A percentile compares a stretch with the other conserved stretches of the same genome.
These are phyloP conservation scores for Agrochola litura DNA, from an alignment of 2,888 invertebrate genomes.

Conservation along the genomic window DNA sequence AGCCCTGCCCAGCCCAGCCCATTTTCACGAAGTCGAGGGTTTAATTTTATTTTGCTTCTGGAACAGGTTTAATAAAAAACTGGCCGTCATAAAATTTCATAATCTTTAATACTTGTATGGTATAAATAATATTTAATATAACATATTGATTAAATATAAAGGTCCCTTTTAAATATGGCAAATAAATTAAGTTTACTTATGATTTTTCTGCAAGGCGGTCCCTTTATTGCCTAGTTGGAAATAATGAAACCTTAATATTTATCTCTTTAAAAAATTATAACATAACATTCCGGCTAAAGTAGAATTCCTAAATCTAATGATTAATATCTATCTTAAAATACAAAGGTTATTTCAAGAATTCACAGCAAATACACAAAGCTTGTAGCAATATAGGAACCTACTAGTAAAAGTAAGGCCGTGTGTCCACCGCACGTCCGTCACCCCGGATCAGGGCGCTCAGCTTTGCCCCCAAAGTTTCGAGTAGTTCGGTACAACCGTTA, in stretches of 20 bases:
- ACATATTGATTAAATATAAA: neutral
- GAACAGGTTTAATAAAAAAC: neutral
- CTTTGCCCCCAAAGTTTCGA: neutral
- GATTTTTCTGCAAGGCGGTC: neutral
- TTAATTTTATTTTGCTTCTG: neutral
- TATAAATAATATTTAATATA: neutral
- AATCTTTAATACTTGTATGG: constrained; percentile 2
- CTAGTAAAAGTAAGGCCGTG: neutral
- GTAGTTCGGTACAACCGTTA: neutral
- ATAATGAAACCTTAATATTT: neutral
- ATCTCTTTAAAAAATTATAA: neutral
- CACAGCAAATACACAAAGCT: neutral
- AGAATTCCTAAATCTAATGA: neutral
- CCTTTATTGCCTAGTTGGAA: neutral
- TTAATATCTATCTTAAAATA: neutral
- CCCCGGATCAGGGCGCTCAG: too few species aligned
- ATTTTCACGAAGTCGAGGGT: neutral
- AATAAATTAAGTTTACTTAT: neutral
- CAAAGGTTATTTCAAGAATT: neutral
- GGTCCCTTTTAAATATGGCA: neutral
- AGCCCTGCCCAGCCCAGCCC: too few species aligned
- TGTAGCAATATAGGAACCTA: neutral
- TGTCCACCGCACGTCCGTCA: neutral
- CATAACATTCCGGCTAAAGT: neutral
- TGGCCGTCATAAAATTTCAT: neutral